Conservation (phyloP, 2,113 vertebrate species). For the Crypturellus undulatus region DNA sequence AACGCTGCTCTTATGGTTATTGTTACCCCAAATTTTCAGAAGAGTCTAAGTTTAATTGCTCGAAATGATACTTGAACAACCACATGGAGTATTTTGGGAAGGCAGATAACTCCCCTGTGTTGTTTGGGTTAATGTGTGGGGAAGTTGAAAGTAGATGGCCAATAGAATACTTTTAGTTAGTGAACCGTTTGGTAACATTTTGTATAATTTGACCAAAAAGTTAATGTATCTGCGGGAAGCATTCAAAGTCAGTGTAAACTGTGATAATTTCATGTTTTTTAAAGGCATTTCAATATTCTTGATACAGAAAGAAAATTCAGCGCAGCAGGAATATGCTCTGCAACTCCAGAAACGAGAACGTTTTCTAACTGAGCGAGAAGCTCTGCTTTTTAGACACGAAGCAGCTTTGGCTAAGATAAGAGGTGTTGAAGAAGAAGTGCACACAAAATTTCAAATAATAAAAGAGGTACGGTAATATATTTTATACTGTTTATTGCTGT, state of each 20-base stretch:
- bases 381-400: constrained; percentile 80
- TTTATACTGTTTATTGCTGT: not conserved
- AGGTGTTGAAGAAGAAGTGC: constrained; percentile 81
- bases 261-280: not conserved
- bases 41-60: not conserved
- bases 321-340: constrained; percentile 82
- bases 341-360: constrained; percentile 82
- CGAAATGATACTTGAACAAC: not conserved
- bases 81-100: not conserved
- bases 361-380: constrained; percentile 77
- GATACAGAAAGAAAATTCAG: constrained; percentile 80
- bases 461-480: constrained; percentile 81
- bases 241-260: not conserved
- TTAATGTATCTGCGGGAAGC: not conserved
- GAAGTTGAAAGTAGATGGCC: not conserved
- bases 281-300: not conserved
- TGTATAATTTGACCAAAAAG: not conserved
- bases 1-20: not conserved
- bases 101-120: not conserved
- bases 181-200: not conserved
- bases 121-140: not conserved
- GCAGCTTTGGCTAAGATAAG: constrained; percentile 79
- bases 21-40: not conserved
- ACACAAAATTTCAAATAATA: constrained; percentile 74
- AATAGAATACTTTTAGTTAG: not conserved